These are phyloP conservation scores for Drosophila takahashii DNA, from an alignment of 1,140 invertebrate genomes.

Conservation along the genomic window DNA sequence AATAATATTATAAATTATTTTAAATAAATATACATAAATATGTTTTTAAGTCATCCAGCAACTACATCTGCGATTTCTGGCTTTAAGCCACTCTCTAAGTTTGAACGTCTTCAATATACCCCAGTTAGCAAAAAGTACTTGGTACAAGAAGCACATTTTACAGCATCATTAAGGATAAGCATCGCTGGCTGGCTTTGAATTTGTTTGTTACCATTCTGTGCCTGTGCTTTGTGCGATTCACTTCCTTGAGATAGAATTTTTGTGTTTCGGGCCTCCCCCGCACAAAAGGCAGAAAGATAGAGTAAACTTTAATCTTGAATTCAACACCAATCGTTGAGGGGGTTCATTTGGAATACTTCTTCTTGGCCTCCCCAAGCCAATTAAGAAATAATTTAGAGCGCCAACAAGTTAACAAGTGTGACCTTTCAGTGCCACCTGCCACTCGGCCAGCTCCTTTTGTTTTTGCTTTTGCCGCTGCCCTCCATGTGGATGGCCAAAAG, in stretches of 20 bases:
- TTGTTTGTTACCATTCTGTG: constrained; percentile 60
- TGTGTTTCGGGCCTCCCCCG: neutral
- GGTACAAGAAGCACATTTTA: constrained; percentile 54
- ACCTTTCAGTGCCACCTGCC: constrained; percentile 47
- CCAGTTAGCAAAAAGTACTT: neutral
- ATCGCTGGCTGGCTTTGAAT: constrained; percentile 72
- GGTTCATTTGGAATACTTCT: constrained; percentile 38
- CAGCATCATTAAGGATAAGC: constrained; percentile 83
- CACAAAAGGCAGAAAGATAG: constrained; percentile 41
- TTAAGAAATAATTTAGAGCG: constrained; percentile 74
- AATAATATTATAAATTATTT: neutral
- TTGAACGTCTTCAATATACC: neutral
- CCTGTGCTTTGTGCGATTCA: constrained; percentile 48
- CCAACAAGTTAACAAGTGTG: constrained; percentile 64
- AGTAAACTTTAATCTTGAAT: constrained; percentile 51
- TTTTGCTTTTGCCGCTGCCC: neutral
- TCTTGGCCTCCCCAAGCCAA: constrained; percentile 47
- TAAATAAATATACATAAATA: neutral
- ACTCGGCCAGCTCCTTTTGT: constrained; percentile 7
- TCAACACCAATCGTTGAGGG: constrained; percentile 32
- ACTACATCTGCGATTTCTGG: neutral
- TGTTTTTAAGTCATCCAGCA: too few relatives aligned
- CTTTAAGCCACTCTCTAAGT: neutral
- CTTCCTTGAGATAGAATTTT: constrained; percentile 61
- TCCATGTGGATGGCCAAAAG: constrained; percentile 44